phyloP scores from a whole-genome alignment of 2,888 invertebrate species.

The Pyrochroa serraticornis region DNA sequence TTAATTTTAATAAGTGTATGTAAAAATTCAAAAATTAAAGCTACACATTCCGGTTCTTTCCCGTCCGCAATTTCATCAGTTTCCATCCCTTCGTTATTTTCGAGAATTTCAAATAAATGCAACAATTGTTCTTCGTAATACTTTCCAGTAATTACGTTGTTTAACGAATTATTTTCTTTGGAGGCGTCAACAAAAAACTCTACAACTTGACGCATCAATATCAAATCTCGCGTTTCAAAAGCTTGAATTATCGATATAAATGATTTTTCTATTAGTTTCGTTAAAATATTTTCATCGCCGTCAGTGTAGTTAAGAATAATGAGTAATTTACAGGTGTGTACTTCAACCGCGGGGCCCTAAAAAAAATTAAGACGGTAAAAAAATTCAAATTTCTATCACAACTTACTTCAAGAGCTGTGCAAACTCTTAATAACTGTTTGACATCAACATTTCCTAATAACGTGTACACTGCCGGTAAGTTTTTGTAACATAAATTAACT shows the following conservation, averaged over 20 bases:
- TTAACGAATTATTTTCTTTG: constrained; percentile 37
- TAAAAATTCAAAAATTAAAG: constrained; percentile 61
- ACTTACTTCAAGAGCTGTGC: constrained; percentile 66
- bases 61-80: constrained; percentile 14
- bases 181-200: constrained; percentile 62
- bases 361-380: constrained; percentile 28
- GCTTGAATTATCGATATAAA: constrained; percentile 60
- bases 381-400: too few species aligned
- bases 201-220: constrained; percentile 60
- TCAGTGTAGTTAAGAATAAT: constrained; percentile 62
- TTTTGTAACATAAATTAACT: constrained; percentile 80
- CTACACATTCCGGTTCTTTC: constrained; percentile 57
- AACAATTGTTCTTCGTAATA: constrained; percentile 53
- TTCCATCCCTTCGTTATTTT: constrained; percentile 20
- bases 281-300: constrained; percentile 58
- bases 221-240: constrained; percentile 56
- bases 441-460: constrained; percentile 75
- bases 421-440: constrained; percentile 68
- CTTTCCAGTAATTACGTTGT: constrained; percentile 31
- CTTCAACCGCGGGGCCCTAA: constrained; percentile 56
- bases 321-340: constrained; percentile 63
- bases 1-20: constrained; percentile 58
- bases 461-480: constrained; percentile 75
- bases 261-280: constrained; percentile 59
- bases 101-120: constrained; percentile 3